phyloP scores from a whole-genome alignment of 2,797 vertebrate species.

The Tarsius wallacei region DNA sequence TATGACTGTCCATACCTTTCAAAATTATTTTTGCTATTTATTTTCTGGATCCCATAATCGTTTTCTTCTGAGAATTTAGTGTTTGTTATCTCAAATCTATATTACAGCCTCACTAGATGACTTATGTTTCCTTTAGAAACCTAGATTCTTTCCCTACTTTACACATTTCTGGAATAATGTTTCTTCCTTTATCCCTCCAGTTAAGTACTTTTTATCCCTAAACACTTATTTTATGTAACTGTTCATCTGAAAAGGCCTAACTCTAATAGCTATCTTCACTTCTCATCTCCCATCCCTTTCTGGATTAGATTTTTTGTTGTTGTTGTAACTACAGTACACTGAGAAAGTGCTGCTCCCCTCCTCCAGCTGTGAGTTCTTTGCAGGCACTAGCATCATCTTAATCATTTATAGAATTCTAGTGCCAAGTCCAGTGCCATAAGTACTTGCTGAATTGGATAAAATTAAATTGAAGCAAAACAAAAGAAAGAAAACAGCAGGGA shows the following conservation, averaged over 20 bases:
- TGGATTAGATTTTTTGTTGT: background rate
- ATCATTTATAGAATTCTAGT: background rate
- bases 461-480: conserved; percentile 24
- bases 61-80: background rate
- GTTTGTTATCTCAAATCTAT: background rate
- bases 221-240: background rate
- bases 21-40: background rate
- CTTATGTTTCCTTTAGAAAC: background rate
- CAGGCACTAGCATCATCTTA: background rate
- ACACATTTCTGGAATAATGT: background rate
- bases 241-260: background rate
- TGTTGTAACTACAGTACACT: background rate
- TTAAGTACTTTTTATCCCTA: background rate
- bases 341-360: background rate
- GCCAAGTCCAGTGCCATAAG: background rate
- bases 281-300: background rate
- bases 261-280: background rate
- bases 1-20: background rate
- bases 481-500: conserved; percentile 14
- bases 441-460: conserved; percentile 21
- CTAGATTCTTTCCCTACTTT: background rate
- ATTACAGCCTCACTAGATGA: background rate
- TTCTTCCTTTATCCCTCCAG: background rate
- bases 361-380: background rate
- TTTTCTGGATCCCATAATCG: conserved; percentile 5